phyloP scores from a whole-genome alignment of 2,797 vertebrate species.

The Chrysocyon brachyurus region DNA sequence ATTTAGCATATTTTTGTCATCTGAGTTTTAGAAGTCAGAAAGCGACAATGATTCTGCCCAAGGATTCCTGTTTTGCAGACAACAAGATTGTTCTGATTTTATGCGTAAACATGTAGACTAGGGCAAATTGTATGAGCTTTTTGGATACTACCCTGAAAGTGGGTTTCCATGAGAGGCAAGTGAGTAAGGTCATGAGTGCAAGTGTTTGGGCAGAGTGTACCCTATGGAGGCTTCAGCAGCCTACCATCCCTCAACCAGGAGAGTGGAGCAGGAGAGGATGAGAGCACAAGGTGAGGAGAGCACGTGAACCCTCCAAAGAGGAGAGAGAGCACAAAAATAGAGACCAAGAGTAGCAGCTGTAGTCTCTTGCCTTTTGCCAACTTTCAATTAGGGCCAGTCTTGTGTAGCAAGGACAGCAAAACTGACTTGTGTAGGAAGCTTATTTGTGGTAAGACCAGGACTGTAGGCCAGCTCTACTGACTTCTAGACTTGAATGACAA shows the following conservation, averaged over 20 bases:
- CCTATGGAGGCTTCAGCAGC: no score
- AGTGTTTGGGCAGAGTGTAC: background rate
- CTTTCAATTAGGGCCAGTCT: background rate
- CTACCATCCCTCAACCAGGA: background rate
- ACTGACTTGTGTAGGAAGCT: background rate
- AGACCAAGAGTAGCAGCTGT: background rate
- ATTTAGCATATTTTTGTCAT: background rate
- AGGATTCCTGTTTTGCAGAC: background rate
- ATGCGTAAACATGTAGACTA: background rate
- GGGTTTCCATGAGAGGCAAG: background rate
- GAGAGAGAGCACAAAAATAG: background rate
- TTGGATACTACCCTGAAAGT: background rate
- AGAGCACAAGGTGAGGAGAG: background rate
- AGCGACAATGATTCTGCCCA: background rate
- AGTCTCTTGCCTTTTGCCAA: background rate
- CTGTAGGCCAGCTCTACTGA: background rate
- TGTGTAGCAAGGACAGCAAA: background rate
- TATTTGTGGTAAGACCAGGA: background rate
- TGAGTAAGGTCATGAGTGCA: background rate
- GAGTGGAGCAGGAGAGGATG: background rate
- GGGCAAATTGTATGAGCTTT: background rate
- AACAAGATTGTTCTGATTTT: background rate
- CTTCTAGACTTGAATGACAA: background rate
- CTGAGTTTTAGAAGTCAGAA: constrained; percentile 18
- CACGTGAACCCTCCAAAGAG: background rate